Conservation (phyloP, 2,113 vertebrate species). For the Oncorhynchus nerka region DNA sequence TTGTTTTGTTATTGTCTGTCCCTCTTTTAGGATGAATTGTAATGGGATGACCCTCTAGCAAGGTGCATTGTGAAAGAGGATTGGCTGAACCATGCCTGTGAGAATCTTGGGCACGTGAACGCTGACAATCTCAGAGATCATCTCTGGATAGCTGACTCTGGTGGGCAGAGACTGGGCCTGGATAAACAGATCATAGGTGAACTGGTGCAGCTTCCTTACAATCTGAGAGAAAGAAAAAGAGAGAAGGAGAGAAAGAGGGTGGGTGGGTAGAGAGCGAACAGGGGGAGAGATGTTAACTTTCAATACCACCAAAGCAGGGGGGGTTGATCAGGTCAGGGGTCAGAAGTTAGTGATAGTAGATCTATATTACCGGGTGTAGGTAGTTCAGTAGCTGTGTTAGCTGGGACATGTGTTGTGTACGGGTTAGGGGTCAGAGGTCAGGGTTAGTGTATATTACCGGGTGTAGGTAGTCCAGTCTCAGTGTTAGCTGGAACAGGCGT, state of each 20-base stretch:
- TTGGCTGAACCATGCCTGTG: conserved; percentile 91
- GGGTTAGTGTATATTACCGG: conserved; percentile 73
- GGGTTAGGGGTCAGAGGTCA: conserved; percentile 78
- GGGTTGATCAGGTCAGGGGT: conserved; percentile 68
- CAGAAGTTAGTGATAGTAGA: conserved; percentile 61
- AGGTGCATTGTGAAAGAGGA: conserved; percentile 83
- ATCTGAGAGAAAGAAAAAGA: conserved; percentile 67
- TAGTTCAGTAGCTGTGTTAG: conserved; percentile 96
- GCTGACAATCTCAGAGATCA: conserved; percentile 97
- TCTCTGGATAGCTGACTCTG: conserved; percentile 91
- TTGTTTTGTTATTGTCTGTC: too few species aligned
- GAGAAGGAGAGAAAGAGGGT: background rate
- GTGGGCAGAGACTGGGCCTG: conserved; percentile 84
- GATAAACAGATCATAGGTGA: conserved; percentile 92
- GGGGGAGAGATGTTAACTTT: too few species aligned
- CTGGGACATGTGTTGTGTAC: conserved; percentile 83
- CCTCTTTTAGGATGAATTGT: too few species aligned
- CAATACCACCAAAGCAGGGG: too few species aligned
- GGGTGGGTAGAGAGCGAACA: background rate
- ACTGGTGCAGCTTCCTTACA: conserved; percentile 92
- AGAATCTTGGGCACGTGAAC: conserved; percentile 97
- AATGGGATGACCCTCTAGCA: background rate
- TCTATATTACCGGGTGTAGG: conserved; percentile 84
- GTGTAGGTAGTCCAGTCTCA: conserved; percentile 93
- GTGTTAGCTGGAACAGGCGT: conserved; percentile 93